Conservation (phyloP, 35 echinoderm and acorn worm species). For the Apostichopus japonicus region DNA sequence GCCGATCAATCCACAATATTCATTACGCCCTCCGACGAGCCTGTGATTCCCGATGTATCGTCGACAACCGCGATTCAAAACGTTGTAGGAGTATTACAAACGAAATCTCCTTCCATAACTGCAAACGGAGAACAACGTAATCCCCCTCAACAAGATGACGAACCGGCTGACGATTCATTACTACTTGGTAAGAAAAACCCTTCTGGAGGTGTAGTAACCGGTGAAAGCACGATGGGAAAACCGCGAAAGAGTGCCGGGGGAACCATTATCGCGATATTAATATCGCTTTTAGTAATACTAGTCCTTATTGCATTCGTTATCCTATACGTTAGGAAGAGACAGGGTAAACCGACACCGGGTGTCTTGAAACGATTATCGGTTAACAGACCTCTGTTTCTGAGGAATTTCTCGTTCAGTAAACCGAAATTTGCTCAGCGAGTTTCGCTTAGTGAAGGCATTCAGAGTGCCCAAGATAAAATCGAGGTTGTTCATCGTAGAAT, state of each 20-base stretch:
- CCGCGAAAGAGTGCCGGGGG: neutral
- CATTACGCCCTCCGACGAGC: neutral
- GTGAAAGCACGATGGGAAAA: neutral
- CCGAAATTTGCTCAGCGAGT: constrained; percentile 9
- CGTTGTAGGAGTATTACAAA: neutral
- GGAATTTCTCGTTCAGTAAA: constrained; percentile 13
- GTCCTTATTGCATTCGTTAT: constrained; percentile 11
- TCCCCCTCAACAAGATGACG: neutral
- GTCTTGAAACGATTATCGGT: constrained; percentile 41
- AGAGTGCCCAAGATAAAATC: constrained; percentile 27
- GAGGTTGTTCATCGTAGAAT: constrained; percentile 39
- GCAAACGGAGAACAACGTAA: neutral
- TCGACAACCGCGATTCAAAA: neutral
- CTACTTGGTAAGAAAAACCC: neutral
- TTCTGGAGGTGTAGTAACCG: neutral
- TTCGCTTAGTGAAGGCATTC: constrained; percentile 30
- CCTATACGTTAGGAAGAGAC: constrained; percentile 21
- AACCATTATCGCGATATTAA: constrained; percentile 17
- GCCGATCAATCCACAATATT: neutral
- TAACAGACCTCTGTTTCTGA: constrained; percentile 9
- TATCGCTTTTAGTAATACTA: constrained; percentile 4
- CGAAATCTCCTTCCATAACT: neutral
- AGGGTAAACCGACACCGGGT: constrained; percentile 16
- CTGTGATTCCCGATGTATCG: neutral
- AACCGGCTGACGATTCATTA: neutral